Base-by-base conservation (phyloP, 2,113 vertebrate genomes). In the Varanus komodoensis region DNA sequence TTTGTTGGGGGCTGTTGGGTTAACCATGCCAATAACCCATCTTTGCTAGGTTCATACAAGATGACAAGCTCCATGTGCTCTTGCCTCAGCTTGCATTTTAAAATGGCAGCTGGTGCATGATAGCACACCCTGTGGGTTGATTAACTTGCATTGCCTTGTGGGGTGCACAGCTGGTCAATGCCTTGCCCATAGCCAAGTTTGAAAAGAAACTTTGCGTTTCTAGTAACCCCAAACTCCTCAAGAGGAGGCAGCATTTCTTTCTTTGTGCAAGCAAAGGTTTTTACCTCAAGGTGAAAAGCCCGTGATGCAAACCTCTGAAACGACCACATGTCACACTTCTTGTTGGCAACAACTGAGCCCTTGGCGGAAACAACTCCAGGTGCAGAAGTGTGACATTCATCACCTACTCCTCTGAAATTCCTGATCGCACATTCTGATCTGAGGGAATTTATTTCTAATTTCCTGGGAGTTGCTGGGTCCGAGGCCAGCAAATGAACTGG, bases 111-210 rank as follows among this genome's bases (percentile, higher is more conserved):
- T 11, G 11, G 61, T 4, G 61, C 17, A 64, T 3, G 17, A 64
- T 1, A 3, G 4, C 15, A 21, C 2, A 0, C 17, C 4, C 61
- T 5, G 17, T 11, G 11, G 15, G 57, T 12, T 15, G 14, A 61
- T 61, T 61, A 61, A 61, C 57, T 15, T 61, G 17, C 14, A 15
- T 11, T 14, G 14, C 3, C 57, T 14, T 61, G 57, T 61, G 12
- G 17, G 3, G 14, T 61, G 57, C 14, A 15, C 12, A 61, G 9
- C 57, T 15, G 57, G 57, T 61, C 57, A 61, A 12, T 61, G 57
- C 57, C 61, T 64, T 64, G 61, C 4, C 61, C 19, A 21, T 64
- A 64, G 61, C 14, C 57, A 61, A 61, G 57, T 64, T 64, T 0
- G 21, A 19, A 64, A 64, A 64, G 61, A 19, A 19, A 19, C 15